A percentile compares a stretch with the other conserved stretches of the same genome.
phyloP scores from a whole-genome alignment of 2,797 vertebrate genomes.

The Distichodus sexfasciatus region DNA sequence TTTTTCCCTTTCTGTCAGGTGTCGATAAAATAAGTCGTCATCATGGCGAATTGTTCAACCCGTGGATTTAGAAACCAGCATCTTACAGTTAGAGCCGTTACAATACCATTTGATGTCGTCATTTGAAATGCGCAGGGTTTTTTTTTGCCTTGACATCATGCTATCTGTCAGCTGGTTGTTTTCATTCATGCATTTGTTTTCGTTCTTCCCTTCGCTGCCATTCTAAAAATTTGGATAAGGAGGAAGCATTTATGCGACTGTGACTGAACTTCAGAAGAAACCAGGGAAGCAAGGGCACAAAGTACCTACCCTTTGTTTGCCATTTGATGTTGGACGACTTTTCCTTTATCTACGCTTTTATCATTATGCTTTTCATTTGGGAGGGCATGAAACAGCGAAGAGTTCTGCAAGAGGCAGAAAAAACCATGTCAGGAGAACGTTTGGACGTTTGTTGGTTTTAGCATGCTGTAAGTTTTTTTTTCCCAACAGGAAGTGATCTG shows the following conservation, averaged over 20 bases:
- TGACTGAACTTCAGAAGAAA: not conserved
- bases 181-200: not conserved
- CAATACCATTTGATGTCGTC: not conserved
- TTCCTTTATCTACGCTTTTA: not conserved
- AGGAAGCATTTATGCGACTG: not conserved
- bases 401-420: slow-evolving; percentile 66
- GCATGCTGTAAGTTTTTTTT: slow-evolving; percentile 86
- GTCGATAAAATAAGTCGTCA: slow-evolving; percentile 25
- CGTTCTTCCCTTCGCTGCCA: not conserved
- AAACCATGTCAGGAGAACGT: slow-evolving; percentile 82
- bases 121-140: not conserved
- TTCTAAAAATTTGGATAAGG: slow-evolving; percentile 38
- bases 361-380: slow-evolving; percentile 41
- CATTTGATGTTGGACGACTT: not conserved
- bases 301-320: slow-evolving; percentile 14
- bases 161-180: not conserved
- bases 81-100: not conserved
- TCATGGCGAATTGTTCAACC: slow-evolving; percentile 23
- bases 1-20: slow-evolving; percentile 4
- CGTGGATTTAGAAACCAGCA: slow-evolving; percentile 1
- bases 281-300: not conserved
- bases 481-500: slow-evolving; percentile 98
- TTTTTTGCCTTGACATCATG: not conserved
- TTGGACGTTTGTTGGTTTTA: slow-evolving; percentile 93
- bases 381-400: slow-evolving; percentile 61